A percentile compares a stretch with the other conserved stretches of the same genome.
Evolutionary conservation across 2,888 invertebrate genomes (phyloP).

Genomic region (Aleiodes testaceus): DNA sequence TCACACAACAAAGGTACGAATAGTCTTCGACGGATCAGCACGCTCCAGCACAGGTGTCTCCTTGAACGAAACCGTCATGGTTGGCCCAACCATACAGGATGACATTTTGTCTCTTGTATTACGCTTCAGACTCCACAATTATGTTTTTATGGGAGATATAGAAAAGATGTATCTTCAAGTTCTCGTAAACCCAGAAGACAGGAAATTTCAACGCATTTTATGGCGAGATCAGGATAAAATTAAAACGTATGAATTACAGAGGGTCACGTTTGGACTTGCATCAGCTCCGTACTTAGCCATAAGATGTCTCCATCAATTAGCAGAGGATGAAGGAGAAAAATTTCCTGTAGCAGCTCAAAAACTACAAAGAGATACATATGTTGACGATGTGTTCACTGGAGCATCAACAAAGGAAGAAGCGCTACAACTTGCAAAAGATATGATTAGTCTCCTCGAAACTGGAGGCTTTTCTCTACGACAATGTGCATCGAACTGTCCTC

Average conservation of each 20-base stretch:
- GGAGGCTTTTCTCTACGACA: constrained; percentile 51
- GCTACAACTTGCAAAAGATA: constrained; percentile 42
- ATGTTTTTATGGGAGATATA: constrained; percentile 38
- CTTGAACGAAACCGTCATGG: constrained; percentile 38
- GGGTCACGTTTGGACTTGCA: constrained; percentile 38
- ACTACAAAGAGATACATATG: constrained; percentile 37
- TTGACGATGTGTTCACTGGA: constrained; percentile 49
- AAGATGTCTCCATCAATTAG: constrained; percentile 40
- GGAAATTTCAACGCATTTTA: constrained; percentile 40
- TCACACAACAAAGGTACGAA: constrained; percentile 36
- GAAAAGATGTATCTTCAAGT: constrained; percentile 43
- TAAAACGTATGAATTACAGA: constrained; percentile 36
- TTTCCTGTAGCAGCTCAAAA: constrained; percentile 38
- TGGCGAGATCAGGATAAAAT: constrained; percentile 41
- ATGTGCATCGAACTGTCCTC: background rate
- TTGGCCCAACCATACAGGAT: constrained; percentile 43
- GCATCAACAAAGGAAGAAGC: constrained; percentile 37
- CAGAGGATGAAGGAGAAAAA: constrained; percentile 30
- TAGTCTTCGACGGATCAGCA: constrained; percentile 43
- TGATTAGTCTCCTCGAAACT: constrained; percentile 34
- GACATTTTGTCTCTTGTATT: constrained; percentile 40
- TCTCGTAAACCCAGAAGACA: constrained; percentile 26
- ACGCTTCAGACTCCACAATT: constrained; percentile 37
- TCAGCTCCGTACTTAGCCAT: constrained; percentile 45
- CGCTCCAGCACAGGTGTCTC: constrained; percentile 40